Base-by-base conservation (phyloP, 2,113 vertebrate genomes). In the Brachirus orientalis region DNA sequence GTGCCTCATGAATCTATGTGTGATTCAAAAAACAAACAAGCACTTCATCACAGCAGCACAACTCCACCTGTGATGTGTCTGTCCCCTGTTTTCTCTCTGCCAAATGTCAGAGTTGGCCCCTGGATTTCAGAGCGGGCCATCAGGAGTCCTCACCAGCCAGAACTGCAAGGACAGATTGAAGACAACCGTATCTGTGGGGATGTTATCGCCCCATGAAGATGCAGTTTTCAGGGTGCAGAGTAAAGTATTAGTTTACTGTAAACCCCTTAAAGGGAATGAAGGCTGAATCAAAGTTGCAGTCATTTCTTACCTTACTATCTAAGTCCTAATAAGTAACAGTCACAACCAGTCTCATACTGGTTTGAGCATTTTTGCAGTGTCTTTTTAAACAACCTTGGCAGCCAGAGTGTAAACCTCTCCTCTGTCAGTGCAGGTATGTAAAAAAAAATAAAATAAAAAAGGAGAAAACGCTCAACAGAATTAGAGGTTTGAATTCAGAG, bases 401-500 rank as follows among this genome's bases (percentile, higher is more conserved):
- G 8, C 18, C 18, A 45, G 17, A 37, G 41, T 19, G 38, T 20
- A 52, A 20, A 37, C 35, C 19, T 3, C 33, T 16, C 20, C 56
- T 62, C 60, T 48, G 9, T 52, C 22, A 52, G 41, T 46, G 56
- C 35, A 68, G 46, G 28, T 63, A 57, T 38, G 7, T n/a, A 4
- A 43, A 16, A 0, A 45, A 8, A 46, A 53, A 1, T 4, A 14
- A 5, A 16, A 48, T 1, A 35, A 12, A 43, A 52, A 28, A 58
- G 47, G 7, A 50, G 52, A 6, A 47, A 16, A 51, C 7, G 60
- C 12, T 51, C 17, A 63, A n/a, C n/a, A n/a, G n/a, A n/a, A n/a
- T n/a, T n/a, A n/a, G n/a, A n/a, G 19, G 0, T 17, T 20, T 17
- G 41, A 41, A 44, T 19, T 35, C 9, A 43, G 37, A 8, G 36